phyloP scores from a whole-genome alignment of 2,113 vertebrate species.

The Craseonycteris thonglongyai region DNA sequence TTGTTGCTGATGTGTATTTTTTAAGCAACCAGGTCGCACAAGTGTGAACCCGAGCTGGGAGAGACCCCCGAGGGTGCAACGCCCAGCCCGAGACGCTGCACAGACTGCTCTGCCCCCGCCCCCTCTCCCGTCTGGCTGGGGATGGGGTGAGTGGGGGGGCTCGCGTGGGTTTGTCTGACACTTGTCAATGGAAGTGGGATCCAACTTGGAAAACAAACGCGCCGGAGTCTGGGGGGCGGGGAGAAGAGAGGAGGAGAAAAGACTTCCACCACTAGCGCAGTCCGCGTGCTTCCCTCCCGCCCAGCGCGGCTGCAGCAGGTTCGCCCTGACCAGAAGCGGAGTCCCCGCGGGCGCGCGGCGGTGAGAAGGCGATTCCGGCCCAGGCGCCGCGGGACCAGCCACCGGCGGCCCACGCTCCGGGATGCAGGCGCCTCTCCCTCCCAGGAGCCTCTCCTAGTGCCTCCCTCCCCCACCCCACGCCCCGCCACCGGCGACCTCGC shows the following conservation, averaged over 20 bases:
- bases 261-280: background rate
- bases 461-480: too few species aligned
- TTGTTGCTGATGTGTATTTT: background rate
- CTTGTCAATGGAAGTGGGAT: slow-evolving; percentile 60
- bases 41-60: background rate
- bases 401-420: background rate
- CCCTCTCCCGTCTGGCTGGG: background rate
- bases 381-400: background rate
- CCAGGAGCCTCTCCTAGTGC: background rate
- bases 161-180: slow-evolving; percentile 58
- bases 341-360: background rate
- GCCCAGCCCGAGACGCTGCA: background rate
- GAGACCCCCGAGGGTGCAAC: background rate
- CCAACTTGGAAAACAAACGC: slow-evolving; percentile 52
- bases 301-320: background rate
- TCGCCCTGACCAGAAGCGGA: background rate
- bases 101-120: background rate
- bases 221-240: background rate
- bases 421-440: background rate
- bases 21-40: background rate
- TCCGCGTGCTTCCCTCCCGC: background rate
- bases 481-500: fast-evolving
- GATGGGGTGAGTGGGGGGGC: background rate
- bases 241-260: background rate
- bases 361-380: fast-evolving